Conservation (phyloP, 2,888 invertebrate genomes). For the Adelognathus sp. region DNA sequence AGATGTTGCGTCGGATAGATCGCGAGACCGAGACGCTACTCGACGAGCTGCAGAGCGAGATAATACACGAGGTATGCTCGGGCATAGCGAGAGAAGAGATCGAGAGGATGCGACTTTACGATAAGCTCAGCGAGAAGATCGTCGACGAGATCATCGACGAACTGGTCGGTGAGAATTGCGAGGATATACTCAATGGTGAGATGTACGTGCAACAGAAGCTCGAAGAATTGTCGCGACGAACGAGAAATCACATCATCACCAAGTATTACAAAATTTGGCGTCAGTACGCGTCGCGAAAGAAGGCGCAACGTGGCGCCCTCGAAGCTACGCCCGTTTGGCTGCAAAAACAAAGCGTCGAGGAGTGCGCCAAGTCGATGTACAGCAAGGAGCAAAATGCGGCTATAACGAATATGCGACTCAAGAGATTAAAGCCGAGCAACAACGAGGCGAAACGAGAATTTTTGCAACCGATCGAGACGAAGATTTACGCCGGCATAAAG, state of each 20-base stretch:
- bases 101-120: conserved; percentile 63
- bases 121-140: conserved; percentile 68
- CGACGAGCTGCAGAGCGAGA: conserved; percentile 64
- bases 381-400: conserved; percentile 80
- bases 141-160: conserved; percentile 66
- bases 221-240: conserved; percentile 76
- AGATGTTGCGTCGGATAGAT: conserved; percentile 60
- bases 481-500: conserved; percentile 82
- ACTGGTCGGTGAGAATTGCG: conserved; percentile 74
- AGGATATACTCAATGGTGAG: conserved; percentile 76
- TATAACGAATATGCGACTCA: conserved; percentile 81
- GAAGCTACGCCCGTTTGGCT: conserved; percentile 84
- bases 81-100: conserved; percentile 66
- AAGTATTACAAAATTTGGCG: conserved; percentile 82
- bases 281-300: conserved; percentile 75
- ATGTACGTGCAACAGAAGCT: conserved; percentile 76
- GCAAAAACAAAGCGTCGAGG: conserved; percentile 78
- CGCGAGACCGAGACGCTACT: conserved; percentile 67
- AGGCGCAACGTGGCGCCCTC: conserved; percentile 82
- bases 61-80: conserved; percentile 68
- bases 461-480: conserved; percentile 81
- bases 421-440: conserved; percentile 66
- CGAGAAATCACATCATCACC: conserved; percentile 75
- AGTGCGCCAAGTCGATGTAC: conserved; percentile 81
- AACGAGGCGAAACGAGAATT: conserved; percentile 32